Conservation (phyloP, 92 coral and sea anemone species). For the Porites cylindrica region DNA sequence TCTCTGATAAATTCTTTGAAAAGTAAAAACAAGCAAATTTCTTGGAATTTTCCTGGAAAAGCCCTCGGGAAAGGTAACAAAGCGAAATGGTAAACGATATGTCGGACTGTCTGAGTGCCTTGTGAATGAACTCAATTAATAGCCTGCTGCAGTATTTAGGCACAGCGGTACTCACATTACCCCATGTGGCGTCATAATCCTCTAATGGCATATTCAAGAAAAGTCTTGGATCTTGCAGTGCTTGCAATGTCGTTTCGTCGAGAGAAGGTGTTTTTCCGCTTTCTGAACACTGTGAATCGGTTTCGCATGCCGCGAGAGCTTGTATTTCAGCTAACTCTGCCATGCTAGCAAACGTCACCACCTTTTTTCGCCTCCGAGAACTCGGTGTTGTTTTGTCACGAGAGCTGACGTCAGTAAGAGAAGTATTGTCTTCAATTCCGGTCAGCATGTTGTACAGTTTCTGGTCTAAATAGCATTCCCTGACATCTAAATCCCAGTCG, state of each 20-base stretch:
- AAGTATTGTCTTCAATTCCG: background rate
- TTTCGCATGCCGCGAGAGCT: conserved; percentile 30
- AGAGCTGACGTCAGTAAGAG: background rate
- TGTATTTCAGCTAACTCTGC: conserved; percentile 28
- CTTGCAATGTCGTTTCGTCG: background rate
- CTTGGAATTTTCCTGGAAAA: too few relatives aligned
- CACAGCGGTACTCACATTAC: conserved; percentile 44
- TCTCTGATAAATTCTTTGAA: too few relatives aligned
- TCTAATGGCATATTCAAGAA: conserved; percentile 72
- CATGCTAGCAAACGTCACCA: conserved; percentile 48
- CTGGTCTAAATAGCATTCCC: background rate
- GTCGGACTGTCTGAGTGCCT: too few relatives aligned
- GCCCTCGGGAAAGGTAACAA: too few relatives aligned
- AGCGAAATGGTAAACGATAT: too few relatives aligned
- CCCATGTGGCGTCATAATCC: conserved; percentile 75
- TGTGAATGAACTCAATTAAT: too few relatives aligned
- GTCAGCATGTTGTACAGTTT: conserved; percentile 4
- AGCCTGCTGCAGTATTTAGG: background rate
- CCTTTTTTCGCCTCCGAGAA: conserved; percentile 36
- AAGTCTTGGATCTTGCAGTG: conserved; percentile 32
- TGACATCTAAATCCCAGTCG: background rate
- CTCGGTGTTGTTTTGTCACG: background rate
- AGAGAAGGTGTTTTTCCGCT: background rate
- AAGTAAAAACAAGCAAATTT: too few relatives aligned
- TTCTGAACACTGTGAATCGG: conserved; percentile 21